Base-by-base conservation (phyloP, 2,113 vertebrate genomes). In the Terrapene triunguis region DNA sequence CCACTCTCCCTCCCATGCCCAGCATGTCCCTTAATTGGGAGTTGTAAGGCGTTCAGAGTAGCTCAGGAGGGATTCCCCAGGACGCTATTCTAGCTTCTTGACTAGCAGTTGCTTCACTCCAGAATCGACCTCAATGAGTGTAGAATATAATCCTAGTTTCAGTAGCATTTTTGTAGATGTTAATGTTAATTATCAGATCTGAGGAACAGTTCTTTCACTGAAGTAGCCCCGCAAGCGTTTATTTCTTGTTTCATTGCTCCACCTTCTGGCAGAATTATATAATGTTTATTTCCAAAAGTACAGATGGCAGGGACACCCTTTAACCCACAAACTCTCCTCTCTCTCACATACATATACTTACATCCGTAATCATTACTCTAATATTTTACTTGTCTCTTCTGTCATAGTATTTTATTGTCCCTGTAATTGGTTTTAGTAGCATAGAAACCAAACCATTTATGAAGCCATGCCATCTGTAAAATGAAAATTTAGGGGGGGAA, bases 201-300 rank as follows among this genome's bases (percentile, higher is more conserved):
- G 88, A 17, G 11, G 50, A 32, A 19, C 0, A 3, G 32, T 0
- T 0, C 62, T 35, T 4, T 2, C 29, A 0, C 57, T 0, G 32
- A 1, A 10, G 3, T 6, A 13, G 32, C 62, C 21, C 10, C 1
- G 0, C 1, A 0, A n/a, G 0, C 1, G 0, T 38, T 57, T 1
- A 87, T 98, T 96, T 51, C 91, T 96, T 81, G 96, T 44, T 85
- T 84, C 42, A 16, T 10, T 55, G 88, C 97, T 48, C 98, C 98
- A 89, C 76, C 98, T 98, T 84, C 95, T 94, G 98, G 97, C 0
- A 4, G 32, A 2, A 1, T 1, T 1, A 0, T 0, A 14, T 42
- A 42, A 19, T 11, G 42, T 1, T 35, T 1, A 4, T 32, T 57
- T 21, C 29, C 1, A 42, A 1, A 35, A 59, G 5, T 6, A 11